Evolutionary conservation across 2,888 invertebrate species (phyloP), one percentile per base, ranked within the genome.

Genomic region (Brachylomia viminalis): DNA sequence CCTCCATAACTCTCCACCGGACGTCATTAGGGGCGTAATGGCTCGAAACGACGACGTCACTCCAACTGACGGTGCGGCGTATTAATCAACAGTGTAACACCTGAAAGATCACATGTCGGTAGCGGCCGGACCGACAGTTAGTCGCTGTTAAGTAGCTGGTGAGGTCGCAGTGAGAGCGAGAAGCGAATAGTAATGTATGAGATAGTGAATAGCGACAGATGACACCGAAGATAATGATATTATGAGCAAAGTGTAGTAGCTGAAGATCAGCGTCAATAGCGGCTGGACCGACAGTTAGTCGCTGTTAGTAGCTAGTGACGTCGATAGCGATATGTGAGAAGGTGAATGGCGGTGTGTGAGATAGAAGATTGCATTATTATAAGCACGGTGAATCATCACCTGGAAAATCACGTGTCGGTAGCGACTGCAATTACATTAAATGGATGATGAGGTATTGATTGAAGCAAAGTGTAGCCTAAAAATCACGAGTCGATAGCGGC

Each of bases 101-200:
- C 94, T 95, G 94, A 95, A 94, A 93, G 94, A 94, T 95, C 93
- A 93, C 92, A 91, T 90, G 93, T 92, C 92, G 87, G 84, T 86
- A 82, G 83, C 89, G 90, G 85, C 87, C 90, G 91, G 92, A 91
- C 92, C 92, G 91, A 92, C 94, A 93, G 92, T 94, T 94, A 93
- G 93, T 92, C 89, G 92, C 88, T 87, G 88, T 84, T 90, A 89
- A 90, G 88, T 86, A 82, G 70, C 33, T 47, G 79, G 79, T 79
- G 73, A 42, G 75, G 83, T 54, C 42, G 1, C 68, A 61, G 7
- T 83, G 54, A 38, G 6, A 77, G 75, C 77, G 59, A 62, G 6
- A 20, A 67, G 62, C 69, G 42, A 42, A 42, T 42, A 42, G 42
- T 42, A 10, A 42, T 42, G 42, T 42, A 42, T 7, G 42, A 42